These are phyloP conservation scores for Malacosoma neustria DNA, from an alignment of 2,888 invertebrate genomes.

Conservation along the genomic window DNA sequence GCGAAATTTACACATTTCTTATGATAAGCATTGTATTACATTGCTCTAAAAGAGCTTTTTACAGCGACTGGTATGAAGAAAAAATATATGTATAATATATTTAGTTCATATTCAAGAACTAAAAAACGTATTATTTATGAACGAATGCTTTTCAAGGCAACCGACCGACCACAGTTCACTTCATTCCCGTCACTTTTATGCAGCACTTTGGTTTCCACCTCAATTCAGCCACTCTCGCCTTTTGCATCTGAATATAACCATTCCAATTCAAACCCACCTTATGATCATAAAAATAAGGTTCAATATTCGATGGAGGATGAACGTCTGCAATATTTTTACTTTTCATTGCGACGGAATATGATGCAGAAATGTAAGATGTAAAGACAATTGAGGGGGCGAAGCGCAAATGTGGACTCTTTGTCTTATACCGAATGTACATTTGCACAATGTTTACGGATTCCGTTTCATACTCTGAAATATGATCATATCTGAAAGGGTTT, in stretches of 20 bases:
- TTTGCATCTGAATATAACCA: conserved; percentile 52
- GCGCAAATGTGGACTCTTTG: conserved; percentile 51
- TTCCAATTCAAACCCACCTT: conserved; percentile 18
- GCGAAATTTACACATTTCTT: too few species aligned
- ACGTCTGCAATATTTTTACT: conserved; percentile 59
- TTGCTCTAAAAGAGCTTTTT: too few species aligned
- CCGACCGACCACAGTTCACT: conserved; percentile 6
- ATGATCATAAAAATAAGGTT: conserved; percentile 1
- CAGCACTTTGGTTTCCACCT: conserved; percentile 65
- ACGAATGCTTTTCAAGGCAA: neutral
- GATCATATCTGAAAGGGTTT: too few species aligned
- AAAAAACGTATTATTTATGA: too few species aligned
- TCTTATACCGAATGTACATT: conserved; percentile 14
- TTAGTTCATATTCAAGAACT: too few species aligned
- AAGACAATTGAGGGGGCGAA: conserved; percentile 61
- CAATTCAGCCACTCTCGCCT: conserved; percentile 64
- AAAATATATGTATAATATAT: too few species aligned
- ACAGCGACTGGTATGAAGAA: too few species aligned
- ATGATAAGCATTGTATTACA: too few species aligned
- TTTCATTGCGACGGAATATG: conserved; percentile 69
- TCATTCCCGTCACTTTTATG: conserved; percentile 62
- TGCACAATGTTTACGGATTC: neutral
- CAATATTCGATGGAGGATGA: neutral
- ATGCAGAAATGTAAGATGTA: conserved; percentile 68
- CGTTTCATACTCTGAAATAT: neutral